Evolutionary conservation across 1,140 invertebrate genomes (phyloP).

Genomic region (Cotesia typhae): DNA sequence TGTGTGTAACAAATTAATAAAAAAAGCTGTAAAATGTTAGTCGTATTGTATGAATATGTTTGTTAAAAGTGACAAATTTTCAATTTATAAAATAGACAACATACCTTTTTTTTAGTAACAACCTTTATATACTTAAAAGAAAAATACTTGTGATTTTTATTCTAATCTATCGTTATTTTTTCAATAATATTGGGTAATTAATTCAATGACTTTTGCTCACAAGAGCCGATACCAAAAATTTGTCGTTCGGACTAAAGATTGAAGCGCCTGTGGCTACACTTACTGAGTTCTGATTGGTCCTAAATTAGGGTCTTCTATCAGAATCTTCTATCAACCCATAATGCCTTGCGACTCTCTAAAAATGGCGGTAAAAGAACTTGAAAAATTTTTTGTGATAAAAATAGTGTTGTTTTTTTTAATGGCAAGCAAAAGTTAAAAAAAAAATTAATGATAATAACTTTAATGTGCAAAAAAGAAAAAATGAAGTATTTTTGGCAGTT

Average conservation of each 20-base stretch:
- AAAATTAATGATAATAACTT: too few species aligned
- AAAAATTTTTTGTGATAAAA: too few species aligned
- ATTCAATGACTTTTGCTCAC: slow-evolving; percentile 45
- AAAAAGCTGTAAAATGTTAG: slow-evolving; percentile 16
- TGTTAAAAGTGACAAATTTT: slow-evolving; percentile 26
- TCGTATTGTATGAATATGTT: slow-evolving; percentile 17
- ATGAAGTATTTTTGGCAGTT: too few species aligned
- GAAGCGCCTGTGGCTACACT: slow-evolving; percentile 47
- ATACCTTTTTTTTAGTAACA: slow-evolving; percentile 45
- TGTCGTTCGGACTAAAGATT: slow-evolving; percentile 54
- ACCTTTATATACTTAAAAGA: slow-evolving; percentile 36
- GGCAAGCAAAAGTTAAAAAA: too few species aligned
- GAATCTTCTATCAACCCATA: slow-evolving; percentile 61
- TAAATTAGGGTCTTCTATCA: slow-evolving; percentile 64
- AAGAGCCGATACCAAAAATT: slow-evolving; percentile 51
- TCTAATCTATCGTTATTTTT: slow-evolving; percentile 18
- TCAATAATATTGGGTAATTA: slow-evolving; percentile 30
- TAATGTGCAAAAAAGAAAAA: too few species aligned
- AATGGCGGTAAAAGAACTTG: too few species aligned
- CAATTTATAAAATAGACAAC: slow-evolving; percentile 27
- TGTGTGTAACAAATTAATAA: slow-evolving; percentile 17
- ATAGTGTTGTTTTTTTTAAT: too few species aligned
- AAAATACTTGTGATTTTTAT: slow-evolving; percentile 28
- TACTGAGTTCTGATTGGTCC: slow-evolving; percentile 54
- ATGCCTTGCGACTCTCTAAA: slow-evolving; percentile 46